phyloP scores from a whole-genome alignment of 1,140 invertebrate species.

The Phymorhynchus buccinoides region DNA sequence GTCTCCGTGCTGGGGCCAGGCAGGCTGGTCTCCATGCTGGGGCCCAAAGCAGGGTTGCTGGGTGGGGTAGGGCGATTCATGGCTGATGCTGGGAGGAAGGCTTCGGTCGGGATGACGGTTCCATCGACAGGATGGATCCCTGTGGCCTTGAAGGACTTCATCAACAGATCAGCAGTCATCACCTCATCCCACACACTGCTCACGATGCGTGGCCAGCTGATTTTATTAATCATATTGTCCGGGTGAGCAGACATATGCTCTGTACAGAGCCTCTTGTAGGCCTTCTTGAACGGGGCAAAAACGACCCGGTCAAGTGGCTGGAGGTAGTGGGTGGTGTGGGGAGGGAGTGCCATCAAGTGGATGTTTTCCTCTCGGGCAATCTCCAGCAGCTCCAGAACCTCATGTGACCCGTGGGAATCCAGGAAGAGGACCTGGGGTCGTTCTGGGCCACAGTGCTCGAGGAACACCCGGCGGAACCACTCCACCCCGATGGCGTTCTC shows the following conservation, averaged over 20 bases:
- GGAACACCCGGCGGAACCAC: constrained; percentile 53
- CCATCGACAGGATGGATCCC: not conserved
- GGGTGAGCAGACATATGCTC: constrained; percentile 43
- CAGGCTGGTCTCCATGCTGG: no score
- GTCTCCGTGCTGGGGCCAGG: no score
- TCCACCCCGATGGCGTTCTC: constrained; percentile 30
- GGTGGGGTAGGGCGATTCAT: no score
- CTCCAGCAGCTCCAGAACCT: no score
- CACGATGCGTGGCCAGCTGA: constrained; percentile 36
- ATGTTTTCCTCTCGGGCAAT: no score
- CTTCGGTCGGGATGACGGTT: not conserved
- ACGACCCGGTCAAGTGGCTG: constrained; percentile 51
- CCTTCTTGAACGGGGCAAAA: constrained; percentile 54
- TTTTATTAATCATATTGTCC: constrained; percentile 44
- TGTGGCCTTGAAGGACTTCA: not conserved
- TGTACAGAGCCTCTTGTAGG: constrained; percentile 45
- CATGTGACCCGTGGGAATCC: no score
- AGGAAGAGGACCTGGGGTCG: constrained; percentile 52
- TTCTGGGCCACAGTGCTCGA: constrained; percentile 44
- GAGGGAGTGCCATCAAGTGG: constrained; percentile 53
- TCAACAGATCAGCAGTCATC: not conserved
- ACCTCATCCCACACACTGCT: constrained; percentile 7
- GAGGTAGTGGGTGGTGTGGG: constrained; percentile 55
- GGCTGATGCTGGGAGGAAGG: not conserved
- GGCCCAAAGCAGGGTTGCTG: no score